Evolutionary conservation across 2,113 vertebrate genomes (phyloP).

Genomic region (Dicerorhinus sumatrensis): DNA sequence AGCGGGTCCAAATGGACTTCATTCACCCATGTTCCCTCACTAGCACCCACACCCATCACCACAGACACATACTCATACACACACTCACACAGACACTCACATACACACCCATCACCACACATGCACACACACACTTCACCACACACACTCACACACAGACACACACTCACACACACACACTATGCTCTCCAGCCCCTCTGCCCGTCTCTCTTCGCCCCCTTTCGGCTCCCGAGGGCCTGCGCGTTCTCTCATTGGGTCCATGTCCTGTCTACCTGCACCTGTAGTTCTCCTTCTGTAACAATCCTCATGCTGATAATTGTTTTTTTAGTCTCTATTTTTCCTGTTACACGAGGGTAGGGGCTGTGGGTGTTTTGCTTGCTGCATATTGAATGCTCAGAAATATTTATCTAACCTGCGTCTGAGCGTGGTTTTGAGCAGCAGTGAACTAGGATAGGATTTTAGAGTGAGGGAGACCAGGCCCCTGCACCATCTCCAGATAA

Average conservation of each 20-base stretch:
- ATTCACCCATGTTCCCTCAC: too few relatives aligned
- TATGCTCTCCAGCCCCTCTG: neutral
- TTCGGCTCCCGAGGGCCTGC: neutral
- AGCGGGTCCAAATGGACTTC: neutral
- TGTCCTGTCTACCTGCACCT: neutral
- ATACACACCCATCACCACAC: too few relatives aligned
- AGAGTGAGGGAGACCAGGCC: neutral
- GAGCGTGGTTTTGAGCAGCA: neutral
- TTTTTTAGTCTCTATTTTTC: neutral
- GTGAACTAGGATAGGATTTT: neutral
- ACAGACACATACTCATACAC: neutral
- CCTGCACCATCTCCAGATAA: neutral
- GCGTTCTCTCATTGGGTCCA: fast-evolving
- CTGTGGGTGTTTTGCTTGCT: neutral
- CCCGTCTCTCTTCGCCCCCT: neutral
- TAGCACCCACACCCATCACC: too few relatives aligned
- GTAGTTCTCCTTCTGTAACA: neutral
- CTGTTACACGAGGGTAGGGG: neutral
- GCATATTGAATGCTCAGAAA: neutral
- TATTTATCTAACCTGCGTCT: neutral
- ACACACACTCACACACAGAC: neutral
- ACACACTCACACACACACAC: neutral
- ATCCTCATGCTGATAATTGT: neutral
- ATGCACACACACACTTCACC: neutral
- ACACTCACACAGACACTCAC: neutral